These are phyloP conservation scores for Hirudo medicinalis DNA, from an alignment of 1,140 invertebrate genomes.

Conservation along the genomic window DNA sequence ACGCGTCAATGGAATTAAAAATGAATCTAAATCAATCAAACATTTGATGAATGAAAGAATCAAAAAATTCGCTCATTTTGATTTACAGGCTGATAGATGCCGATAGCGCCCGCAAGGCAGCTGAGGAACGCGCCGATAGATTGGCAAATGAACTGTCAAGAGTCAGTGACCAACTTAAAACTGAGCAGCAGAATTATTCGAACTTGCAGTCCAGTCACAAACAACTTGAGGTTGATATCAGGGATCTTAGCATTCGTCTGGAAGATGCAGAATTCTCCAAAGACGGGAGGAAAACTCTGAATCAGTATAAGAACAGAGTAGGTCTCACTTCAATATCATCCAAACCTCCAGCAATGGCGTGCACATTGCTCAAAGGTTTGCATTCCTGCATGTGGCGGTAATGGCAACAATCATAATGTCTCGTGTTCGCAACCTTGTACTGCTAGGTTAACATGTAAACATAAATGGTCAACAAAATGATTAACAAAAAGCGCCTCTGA, in stretches of 20 bases:
- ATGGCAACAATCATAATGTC: neutral
- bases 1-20: too few relatives aligned
- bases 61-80: neutral
- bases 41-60: too few relatives aligned
- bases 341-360: neutral
- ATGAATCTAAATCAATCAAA: too few relatives aligned
- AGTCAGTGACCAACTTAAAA: conserved; percentile 37
- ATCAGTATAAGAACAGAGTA: conserved; percentile 38
- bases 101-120: conserved; percentile 51
- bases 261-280: conserved; percentile 40
- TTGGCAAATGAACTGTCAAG: conserved; percentile 32
- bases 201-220: conserved; percentile 40
- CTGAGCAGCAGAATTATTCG: conserved; percentile 42
- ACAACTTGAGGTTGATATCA: conserved; percentile 40
- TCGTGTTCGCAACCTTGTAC: neutral
- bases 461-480: too few relatives aligned
- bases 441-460: neutral
- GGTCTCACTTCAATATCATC: conserved; percentile 15
- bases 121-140: conserved; percentile 37
- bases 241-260: conserved; percentile 40
- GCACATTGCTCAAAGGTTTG: neutral
- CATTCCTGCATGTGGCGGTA: neutral
- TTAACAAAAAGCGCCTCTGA: too few relatives aligned
- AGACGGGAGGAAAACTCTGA: conserved; percentile 40
- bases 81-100: conserved; percentile 63